Percentiles rank a stretch among this genome's conserved stretches.
Conservation (phyloP, 2,888 invertebrate species). For the Catocala fraxini region DNA sequence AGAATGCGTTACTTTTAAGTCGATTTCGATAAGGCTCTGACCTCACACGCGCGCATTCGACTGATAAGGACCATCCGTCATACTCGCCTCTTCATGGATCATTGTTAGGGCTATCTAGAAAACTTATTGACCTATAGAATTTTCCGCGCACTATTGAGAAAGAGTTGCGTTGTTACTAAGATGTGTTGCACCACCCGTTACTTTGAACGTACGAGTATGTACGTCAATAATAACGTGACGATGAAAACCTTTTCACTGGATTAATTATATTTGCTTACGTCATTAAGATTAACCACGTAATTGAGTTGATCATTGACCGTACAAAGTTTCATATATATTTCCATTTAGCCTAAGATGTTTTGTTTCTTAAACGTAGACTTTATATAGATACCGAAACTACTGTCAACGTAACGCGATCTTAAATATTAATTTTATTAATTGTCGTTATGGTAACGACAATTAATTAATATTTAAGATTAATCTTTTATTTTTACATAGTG, state of each 20-base stretch:
- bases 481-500: no score
- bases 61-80: conserved; percentile 46
- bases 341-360: no score
- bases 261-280: neutral
- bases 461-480: no score
- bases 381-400: no score
- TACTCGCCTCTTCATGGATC: conserved; percentile 41
- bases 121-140: conserved; percentile 58
- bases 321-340: no score
- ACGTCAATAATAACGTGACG: conserved; percentile 9
- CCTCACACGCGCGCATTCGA: conserved; percentile 18
- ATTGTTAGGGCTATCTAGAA: conserved; percentile 55
- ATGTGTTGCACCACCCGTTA: conserved; percentile 13
- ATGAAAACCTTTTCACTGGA: conserved; percentile 9
- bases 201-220: conserved; percentile 2
- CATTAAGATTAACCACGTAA: neutral
- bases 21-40: conserved; percentile 19
- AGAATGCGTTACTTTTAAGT: neutral
- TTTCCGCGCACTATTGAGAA: conserved; percentile 52
- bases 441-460: no score
- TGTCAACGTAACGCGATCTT: no score
- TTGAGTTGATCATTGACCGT: no score
- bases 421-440: no score
- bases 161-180: conserved; percentile 23
- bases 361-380: no score